phyloP scores from a whole-genome alignment of 2,113 vertebrate genomes.

The Eudyptes chrysolophus region DNA sequence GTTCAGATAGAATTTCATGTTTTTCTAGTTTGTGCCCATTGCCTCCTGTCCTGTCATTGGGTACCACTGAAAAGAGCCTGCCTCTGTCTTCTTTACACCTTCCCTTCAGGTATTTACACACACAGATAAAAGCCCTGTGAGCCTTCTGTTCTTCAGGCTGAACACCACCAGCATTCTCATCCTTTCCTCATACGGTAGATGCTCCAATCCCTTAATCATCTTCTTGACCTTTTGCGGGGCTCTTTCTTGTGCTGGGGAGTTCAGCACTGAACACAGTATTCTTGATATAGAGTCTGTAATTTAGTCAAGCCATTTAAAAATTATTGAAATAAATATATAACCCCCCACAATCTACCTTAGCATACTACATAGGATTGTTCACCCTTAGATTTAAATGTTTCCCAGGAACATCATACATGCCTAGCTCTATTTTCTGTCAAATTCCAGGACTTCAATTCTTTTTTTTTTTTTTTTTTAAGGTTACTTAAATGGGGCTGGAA shows the following conservation, averaged over 20 bases:
- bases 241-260: neutral
- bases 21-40: neutral
- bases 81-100: neutral
- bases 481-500: neutral
- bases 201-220: neutral
- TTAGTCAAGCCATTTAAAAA: neutral
- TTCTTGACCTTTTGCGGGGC: neutral
- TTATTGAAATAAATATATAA: neutral
- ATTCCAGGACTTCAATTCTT: neutral
- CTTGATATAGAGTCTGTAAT: neutral
- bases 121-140: neutral
- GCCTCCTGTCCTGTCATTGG: neutral
- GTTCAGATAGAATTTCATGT: neutral
- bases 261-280: neutral
- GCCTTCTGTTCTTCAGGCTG: neutral
- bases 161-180: neutral
- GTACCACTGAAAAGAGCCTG: neutral
- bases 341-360: neutral
- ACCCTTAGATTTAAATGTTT: neutral
- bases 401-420: neutral
- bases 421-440: neutral
- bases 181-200: neutral
- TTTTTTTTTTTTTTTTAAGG: neutral
- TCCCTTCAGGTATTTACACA: neutral
- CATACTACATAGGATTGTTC: neutral